These are phyloP conservation scores for Andrena cerasifolii DNA, from an alignment of 1,140 invertebrate genomes.

Conservation along the genomic window DNA sequence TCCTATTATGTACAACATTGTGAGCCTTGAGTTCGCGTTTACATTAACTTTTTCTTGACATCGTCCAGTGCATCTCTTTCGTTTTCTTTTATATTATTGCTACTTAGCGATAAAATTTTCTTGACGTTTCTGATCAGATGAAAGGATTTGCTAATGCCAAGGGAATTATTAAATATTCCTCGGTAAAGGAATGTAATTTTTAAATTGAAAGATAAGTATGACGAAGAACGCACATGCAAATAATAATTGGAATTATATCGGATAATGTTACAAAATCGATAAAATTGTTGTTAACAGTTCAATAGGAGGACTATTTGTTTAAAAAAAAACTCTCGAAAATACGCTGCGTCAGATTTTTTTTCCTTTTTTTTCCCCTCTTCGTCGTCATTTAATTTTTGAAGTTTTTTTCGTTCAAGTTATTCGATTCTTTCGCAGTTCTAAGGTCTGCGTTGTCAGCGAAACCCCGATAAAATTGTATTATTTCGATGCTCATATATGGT, in stretches of 20 bases:
- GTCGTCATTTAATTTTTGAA: not conserved
- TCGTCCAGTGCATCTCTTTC: not conserved
- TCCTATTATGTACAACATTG: constrained; percentile 29
- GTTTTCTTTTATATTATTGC: not conserved
- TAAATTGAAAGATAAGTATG: not conserved
- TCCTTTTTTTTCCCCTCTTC: not conserved
- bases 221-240: not conserved
- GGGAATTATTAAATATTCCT: not conserved
- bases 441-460: constrained; percentile 44
- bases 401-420: constrained; percentile 16
- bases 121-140: not conserved
- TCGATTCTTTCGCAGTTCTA: constrained; percentile 32
- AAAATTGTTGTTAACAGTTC: constrained; percentile 21
- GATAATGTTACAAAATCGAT: constrained; percentile 9
- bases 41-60: not conserved
- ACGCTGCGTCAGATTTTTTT: constrained; percentile 6
- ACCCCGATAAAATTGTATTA: constrained; percentile 60
- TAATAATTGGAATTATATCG: not conserved
- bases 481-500: constrained; percentile 72
- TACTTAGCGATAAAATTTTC: not conserved
- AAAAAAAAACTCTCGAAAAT: constrained; percentile 31
- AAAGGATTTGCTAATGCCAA: not conserved
- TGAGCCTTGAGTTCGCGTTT: constrained; percentile 4
- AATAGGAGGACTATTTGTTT: constrained; percentile 32
- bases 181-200: not conserved